These are phyloP conservation scores for Syngnathus typhle DNA, from an alignment of 2,113 vertebrate genomes.

Conservation along the genomic window DNA sequence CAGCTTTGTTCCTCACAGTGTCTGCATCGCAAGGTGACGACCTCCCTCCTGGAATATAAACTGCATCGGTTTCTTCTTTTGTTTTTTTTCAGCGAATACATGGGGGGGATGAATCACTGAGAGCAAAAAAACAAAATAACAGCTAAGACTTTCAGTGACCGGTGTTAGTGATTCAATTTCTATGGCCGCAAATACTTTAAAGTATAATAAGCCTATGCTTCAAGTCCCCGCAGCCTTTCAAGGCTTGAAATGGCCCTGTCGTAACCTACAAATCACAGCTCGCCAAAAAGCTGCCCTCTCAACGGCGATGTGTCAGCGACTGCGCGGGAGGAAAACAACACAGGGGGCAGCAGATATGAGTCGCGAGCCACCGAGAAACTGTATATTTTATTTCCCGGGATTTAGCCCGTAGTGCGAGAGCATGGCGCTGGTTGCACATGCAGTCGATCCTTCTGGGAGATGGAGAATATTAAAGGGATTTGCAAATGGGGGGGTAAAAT, in stretches of 20 bases:
- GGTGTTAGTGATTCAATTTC: conserved; percentile 66
- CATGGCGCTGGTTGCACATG: conserved; percentile 42
- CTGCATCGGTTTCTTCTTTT: conserved; percentile 28
- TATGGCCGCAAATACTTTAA: conserved; percentile 71
- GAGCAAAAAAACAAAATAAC: conserved; percentile 16
- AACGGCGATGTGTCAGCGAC: conserved; percentile 50
- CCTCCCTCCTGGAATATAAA: conserved; percentile 54
- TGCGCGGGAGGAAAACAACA: conserved; percentile 40
- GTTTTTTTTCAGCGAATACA: conserved; percentile 35
- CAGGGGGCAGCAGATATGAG: conserved; percentile 37
- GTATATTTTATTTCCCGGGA: conserved; percentile 48
- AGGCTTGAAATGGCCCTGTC: conserved; percentile 62
- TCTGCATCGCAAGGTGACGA: conserved; percentile 47
- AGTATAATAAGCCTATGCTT: conserved; percentile 68
- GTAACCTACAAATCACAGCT: conserved; percentile 68
- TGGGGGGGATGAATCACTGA: conserved; percentile 46
- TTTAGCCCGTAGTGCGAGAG: conserved; percentile 46
- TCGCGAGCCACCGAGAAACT: conserved; percentile 45
- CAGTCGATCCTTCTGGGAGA: conserved; percentile 49
- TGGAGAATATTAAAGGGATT: conserved; percentile 61
- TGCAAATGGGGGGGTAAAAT: conserved; percentile 37
- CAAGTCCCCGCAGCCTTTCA: conserved; percentile 58
- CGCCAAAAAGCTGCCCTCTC: conserved; percentile 44
- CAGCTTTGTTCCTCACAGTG: conserved; percentile 30
- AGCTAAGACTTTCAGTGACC: conserved; percentile 20